Evolutionary conservation across 2,113 vertebrate species (phyloP), one percentile per base, ranked within the genome.

Genomic region (Empidonax traillii): DNA sequence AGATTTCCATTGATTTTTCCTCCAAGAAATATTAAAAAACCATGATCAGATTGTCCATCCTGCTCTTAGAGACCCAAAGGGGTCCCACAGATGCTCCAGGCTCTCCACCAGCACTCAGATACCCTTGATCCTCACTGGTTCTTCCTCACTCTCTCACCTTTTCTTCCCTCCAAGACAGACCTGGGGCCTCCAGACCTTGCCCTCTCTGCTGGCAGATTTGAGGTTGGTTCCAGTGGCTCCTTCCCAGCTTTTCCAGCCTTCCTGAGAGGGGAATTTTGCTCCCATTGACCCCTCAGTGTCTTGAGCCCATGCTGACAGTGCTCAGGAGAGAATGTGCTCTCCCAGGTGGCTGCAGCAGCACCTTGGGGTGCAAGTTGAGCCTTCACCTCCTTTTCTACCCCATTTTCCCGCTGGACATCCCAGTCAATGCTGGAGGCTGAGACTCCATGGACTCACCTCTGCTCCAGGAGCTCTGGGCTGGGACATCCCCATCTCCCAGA

Each of bases 311-410:
- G 0, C 21, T 3, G 12, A 11, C 43, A 52, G 30, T 9, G 23
- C 74, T 59, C 78, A 87, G 82, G 51, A 52, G 47, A 67, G 74
- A 43, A 11, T 5, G 20, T 20, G 30, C 22, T 28, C 23, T 80
- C 43, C 24, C 27, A 49, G 41, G 37, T 0, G 1, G 55, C 24
- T 0, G 4, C 51, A 87, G 58, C 30, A 43, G 12, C 1, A 12
- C 33, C 10, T 23, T 2, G 31, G 33, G 39, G 23, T 28, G n/a
- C 31, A 5, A 1, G 4, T 15, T 6, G 1, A 62, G 14, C 28
- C 24, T 41, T 39, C 58, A 65, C 12, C 18, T 80, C n/a, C 37
- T 63, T 61, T 44, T 41, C 27, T 10, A 65, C 5, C 21, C 7
- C 20, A 0, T 18, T 28, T 79, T 79, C 44, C 37, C 30, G 33